Evolutionary conservation across 2,888 invertebrate species (phyloP), one percentile per base, ranked within the genome.

Genomic region (Tholera decimalis): DNA sequence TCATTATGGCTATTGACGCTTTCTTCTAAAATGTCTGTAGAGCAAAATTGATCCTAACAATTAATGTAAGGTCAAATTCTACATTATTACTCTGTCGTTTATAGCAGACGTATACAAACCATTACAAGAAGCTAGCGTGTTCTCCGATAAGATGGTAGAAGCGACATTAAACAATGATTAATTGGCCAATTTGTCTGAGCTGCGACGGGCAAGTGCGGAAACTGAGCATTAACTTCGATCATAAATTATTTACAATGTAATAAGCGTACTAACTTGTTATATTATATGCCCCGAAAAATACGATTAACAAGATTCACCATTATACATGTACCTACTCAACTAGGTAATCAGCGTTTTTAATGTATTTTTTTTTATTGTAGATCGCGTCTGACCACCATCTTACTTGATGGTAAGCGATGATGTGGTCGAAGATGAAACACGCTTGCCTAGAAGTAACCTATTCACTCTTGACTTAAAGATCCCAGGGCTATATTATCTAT

Each of bases 131-230:
- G 77, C 79, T 28, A 76, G 82, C 83, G 51, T 70, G 73, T 71
- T 72, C 62, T 60, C 64, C 73, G 77, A 73, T 84, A 83, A 81
- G 78, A 75, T 77, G 79, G 80, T 85, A 87, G 84, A 82, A 83
- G 77, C 75, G 79, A 85, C 86, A 86, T 89, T 92, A 91, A 92
- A 87, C 79, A 72, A 80, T 86, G 87, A 93, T 92, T 91, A 93
- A 93, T 92, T 77, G 89, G 74, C 78, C 88, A 87, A 85, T 92
- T 89, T 88, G 89, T 91, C 87, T 69, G 85, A 71, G 68, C 72
- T 73, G 74, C 79, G 80, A 77, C 79, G 70, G 61, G 28, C 59
- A 72, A 77, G 62, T 73, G 60, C 78, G 85, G 84, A 82, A 80
- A 84, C 77, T 77, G 57, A 62, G 50, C 82, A 82, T 83, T 85